phyloP scores from a whole-genome alignment of 2,888 invertebrate genomes.

The Eupithecia centaureata region DNA sequence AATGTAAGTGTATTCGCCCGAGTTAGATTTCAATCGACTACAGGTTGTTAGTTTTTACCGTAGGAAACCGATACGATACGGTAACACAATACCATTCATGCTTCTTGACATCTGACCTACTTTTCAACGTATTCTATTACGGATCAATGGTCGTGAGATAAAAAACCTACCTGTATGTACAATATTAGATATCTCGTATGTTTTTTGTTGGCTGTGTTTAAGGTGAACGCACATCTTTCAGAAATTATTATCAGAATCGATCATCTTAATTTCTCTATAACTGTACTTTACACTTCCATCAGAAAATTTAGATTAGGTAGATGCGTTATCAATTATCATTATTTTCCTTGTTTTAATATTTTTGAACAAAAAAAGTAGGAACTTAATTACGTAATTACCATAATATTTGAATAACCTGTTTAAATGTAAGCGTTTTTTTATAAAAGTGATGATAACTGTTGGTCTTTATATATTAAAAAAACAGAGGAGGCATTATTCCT shows the following conservation, averaged over 20 bases:
- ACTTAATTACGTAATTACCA: too few species aligned
- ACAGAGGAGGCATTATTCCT: too few species aligned
- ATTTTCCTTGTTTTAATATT: too few species aligned
- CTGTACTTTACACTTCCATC: too few species aligned
- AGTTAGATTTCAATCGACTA: constrained; percentile 25
- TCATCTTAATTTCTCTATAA: neutral
- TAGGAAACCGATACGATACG: constrained; percentile 49
- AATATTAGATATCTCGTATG: constrained; percentile 23
- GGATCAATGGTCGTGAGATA: constrained; percentile 36
- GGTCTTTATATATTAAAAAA: too few species aligned
- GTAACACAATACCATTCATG: constrained; percentile 50
- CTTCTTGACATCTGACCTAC: constrained; percentile 46
- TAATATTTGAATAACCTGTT: too few species aligned
- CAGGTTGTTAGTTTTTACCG: constrained; percentile 46
- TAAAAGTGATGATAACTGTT: too few species aligned
- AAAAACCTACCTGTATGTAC: constrained; percentile 32
- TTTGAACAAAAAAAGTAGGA: too few species aligned
- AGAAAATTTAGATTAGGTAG: too few species aligned
- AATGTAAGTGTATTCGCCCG: neutral
- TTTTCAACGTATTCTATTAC: constrained; percentile 42
- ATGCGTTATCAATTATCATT: too few species aligned
- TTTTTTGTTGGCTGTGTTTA: neutral
- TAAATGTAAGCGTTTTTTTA: too few species aligned
- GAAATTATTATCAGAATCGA: neutral
- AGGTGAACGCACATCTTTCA: neutral